Percentiles rank a stretch among this genome's conserved stretches.
phyloP scores from a whole-genome alignment of 23 tunicate species.

The Ciona savignyi region DNA sequence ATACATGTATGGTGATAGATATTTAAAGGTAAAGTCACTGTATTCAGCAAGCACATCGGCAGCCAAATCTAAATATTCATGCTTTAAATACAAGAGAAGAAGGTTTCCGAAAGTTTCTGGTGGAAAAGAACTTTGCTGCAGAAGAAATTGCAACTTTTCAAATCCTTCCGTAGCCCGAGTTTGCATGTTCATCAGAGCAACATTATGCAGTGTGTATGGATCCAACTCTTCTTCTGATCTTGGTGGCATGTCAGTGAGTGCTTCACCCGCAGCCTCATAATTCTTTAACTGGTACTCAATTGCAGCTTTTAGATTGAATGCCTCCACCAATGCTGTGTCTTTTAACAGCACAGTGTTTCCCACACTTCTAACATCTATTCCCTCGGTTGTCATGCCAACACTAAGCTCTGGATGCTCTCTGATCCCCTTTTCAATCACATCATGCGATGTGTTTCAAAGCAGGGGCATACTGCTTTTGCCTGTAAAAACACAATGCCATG shows the following conservation, averaged over 20 bases:
- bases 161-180: slow-evolving; percentile 87
- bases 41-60: slow-evolving; percentile 98
- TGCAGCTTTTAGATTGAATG: slow-evolving; percentile 96
- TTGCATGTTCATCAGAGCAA: slow-evolving; percentile 93
- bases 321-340: slow-evolving; percentile 94
- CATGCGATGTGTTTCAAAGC: slow-evolving; percentile 99
- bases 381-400: slow-evolving; percentile 99
- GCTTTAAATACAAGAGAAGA: slow-evolving; percentile 81
- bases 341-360: slow-evolving; percentile 82
- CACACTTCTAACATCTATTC: slow-evolving; percentile 96
- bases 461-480: slow-evolving; percentile 81
- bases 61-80: slow-evolving; percentile 90
- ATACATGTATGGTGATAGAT: slow-evolving; percentile 58
- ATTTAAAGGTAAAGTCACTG: slow-evolving; percentile 84
- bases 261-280: slow-evolving; percentile 93
- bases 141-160: slow-evolving; percentile 82
- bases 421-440: slow-evolving; percentile 93
- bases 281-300: slow-evolving; percentile 92
- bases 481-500: slow-evolving; percentile 84
- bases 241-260: slow-evolving; percentile 99
- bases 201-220: slow-evolving; percentile 86
- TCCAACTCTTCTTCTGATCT: slow-evolving; percentile 92
- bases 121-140: slow-evolving; percentile 77
- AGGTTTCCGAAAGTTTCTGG: slow-evolving; percentile 91
- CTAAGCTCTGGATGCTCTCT: slow-evolving; percentile 96